A percentile compares a stretch with the other conserved stretches of the same genome.
Conservation (phyloP, 2,888 invertebrate species). For the Caenorhabditis becei region DNA sequence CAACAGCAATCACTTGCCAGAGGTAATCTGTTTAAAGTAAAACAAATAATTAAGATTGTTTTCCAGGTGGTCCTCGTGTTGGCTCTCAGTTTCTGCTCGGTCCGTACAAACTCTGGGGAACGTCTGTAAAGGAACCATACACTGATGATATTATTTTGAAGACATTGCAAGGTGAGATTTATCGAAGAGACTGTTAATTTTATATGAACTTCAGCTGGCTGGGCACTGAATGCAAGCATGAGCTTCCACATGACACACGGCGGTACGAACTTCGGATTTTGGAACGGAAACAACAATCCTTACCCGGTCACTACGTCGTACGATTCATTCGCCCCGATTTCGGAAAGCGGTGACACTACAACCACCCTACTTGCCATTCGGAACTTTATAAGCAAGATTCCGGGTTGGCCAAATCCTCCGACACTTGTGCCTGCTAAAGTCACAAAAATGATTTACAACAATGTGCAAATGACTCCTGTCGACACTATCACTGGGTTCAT, state of each 20-base stretch:
- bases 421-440: constrained; percentile 83
- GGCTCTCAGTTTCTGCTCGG: constrained; percentile 12
- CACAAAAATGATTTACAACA: not conserved
- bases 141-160: too few relatives aligned
- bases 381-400: constrained; percentile 57
- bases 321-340: constrained; percentile 75
- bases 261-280: constrained; percentile 74
- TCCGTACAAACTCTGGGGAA: constrained; percentile 4
- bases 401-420: constrained; percentile 56
- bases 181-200: not conserved
- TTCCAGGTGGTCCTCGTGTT: constrained; percentile 4
- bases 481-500: constrained; percentile 17
- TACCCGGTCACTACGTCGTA: constrained; percentile 71
- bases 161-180: too few relatives aligned
- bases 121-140: not conserved
- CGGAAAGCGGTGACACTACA: constrained; percentile 72
- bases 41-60: too few relatives aligned
- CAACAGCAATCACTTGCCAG: constrained; percentile 14
- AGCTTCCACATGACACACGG: constrained; percentile 71
- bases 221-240: constrained; percentile 42
- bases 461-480: not conserved
- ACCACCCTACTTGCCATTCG: constrained; percentile 59
- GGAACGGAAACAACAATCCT: constrained; percentile 59
- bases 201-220: constrained; percentile 4
- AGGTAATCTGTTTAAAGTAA: too few relatives aligned